These are phyloP conservation scores for Ascaphus truei DNA, from an alignment of 2,113 vertebrate species.

Conservation along the genomic window DNA sequence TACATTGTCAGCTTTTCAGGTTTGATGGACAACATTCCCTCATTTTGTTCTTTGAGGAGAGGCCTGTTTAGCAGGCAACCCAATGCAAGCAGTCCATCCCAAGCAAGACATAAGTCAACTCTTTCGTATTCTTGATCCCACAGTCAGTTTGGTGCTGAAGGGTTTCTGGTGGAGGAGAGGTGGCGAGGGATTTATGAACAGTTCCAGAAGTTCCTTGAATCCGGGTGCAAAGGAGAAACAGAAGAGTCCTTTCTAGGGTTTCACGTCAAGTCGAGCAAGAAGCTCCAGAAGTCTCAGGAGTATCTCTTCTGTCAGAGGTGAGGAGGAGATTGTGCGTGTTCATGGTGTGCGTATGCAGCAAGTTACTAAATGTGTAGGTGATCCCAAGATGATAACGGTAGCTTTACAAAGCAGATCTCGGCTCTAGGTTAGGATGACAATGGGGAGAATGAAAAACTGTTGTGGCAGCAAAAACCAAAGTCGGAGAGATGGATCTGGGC, in stretches of 20 bases:
- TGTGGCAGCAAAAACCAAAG: too few species aligned
- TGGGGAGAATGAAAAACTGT: not conserved
- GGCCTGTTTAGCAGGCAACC: too few species aligned
- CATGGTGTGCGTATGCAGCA: too few species aligned
- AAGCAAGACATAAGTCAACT: too few species aligned
- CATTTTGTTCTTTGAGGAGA: too few species aligned
- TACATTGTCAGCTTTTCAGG: too few species aligned
- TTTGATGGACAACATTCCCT: too few species aligned
- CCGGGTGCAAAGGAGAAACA: constrained; percentile 49
- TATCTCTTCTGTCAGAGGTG: constrained; percentile 59
- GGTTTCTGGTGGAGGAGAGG: constrained; percentile 57
- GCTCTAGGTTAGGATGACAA: fast-evolving
- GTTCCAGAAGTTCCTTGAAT: constrained; percentile 56
- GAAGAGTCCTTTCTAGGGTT: constrained; percentile 65
- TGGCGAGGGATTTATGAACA: constrained; percentile 62
- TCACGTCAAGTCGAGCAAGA: constrained; percentile 52
- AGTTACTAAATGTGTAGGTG: too few species aligned
- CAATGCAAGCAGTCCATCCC: too few species aligned
- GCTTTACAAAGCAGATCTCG: not conserved
- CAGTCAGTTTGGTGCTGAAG: constrained; percentile 61
- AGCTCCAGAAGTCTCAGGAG: constrained; percentile 54
- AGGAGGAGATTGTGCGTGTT: fast-evolving
- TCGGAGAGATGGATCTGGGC: too few species aligned
- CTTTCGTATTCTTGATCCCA: not conserved
- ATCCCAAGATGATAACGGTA: too few species aligned